phyloP scores from a whole-genome alignment of 2,797 vertebrate species.

The Arctocebus calabarensis region DNA sequence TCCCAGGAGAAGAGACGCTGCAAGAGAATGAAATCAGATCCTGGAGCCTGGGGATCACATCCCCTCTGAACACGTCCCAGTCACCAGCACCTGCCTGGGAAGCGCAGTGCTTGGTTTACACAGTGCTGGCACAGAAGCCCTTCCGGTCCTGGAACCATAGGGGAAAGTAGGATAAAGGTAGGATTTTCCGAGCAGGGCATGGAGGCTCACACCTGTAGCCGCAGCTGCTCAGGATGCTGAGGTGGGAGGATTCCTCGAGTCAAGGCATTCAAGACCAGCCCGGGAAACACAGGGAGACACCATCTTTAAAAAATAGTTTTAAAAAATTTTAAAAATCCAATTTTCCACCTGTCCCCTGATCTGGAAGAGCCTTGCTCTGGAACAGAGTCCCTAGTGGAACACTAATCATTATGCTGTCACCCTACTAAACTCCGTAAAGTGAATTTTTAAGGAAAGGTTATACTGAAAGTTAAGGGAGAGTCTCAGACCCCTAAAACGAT shows the following conservation, averaged over 20 bases:
- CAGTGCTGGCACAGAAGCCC: background rate
- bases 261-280: background rate
- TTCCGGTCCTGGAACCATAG: background rate
- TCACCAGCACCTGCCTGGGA: fast-evolving
- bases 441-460: background rate
- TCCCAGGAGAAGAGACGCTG: background rate
- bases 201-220: too few relatives aligned
- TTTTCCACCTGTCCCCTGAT: background rate
- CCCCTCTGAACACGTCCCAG: background rate
- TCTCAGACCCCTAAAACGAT: background rate
- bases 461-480: background rate
- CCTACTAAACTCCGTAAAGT: background rate
- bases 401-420: background rate
- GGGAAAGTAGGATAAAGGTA: background rate
- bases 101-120: background rate
- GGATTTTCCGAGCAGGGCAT: background rate
- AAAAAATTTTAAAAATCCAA: background rate
- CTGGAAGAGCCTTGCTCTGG: background rate
- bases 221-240: background rate
- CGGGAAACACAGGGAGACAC: background rate
- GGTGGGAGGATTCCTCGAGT: background rate
- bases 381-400: background rate
- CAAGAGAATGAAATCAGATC: background rate
- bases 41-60: background rate
- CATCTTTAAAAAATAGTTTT: background rate